Base-by-base conservation (phyloP, 2,888 invertebrate genomes). In the Metopia argyrocephala region DNA sequence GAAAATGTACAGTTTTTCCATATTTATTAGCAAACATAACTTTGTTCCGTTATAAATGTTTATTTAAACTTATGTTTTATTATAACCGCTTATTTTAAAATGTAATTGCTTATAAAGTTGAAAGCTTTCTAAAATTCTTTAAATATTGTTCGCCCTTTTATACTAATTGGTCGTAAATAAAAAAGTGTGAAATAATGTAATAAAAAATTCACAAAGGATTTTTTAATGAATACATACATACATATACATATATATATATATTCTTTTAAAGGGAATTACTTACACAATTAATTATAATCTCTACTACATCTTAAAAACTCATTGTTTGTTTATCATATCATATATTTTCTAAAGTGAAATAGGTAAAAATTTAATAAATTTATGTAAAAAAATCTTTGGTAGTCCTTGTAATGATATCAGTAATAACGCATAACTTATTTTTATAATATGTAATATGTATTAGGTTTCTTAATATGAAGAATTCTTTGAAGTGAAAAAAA, bases 1-100 rank as follows among this genome's bases (percentile, higher is more conserved):
- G 82, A 71, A 80, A 83, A 64, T 76, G 66, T 20, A 78, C 59
- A 3, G 64, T 25, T 50, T 76, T 75, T 28, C 82, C 79, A 50
- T 79, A 54, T 56, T 61, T 61, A 70, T 45, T 70, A 1, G 25
- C 15, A 66, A 81, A 65, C 81, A 81, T 74, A 20, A 2, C 18
- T 20, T n/a, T 56, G 2, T 9, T 48, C 15, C 9, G 12, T 27
- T 25, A 15, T 23, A 7, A 21, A n/a, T 27, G 20, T 27, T 9
- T n/a, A 9, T 20, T 38, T 18, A 48, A 46, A 4, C 20, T 48
- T 21, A 20, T 27, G 7, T 31, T 31, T 6, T 38, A 38, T 15
- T 38, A 12, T 38, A 15, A 1, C 3, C 38, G 2, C 2, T 3
- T 38, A 4, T 12, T 3, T 6, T n/a, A 27, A 23, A 46, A 68